phyloP scores from a whole-genome alignment of 2,113 vertebrate species.

The Pachypanchax playfairii region DNA sequence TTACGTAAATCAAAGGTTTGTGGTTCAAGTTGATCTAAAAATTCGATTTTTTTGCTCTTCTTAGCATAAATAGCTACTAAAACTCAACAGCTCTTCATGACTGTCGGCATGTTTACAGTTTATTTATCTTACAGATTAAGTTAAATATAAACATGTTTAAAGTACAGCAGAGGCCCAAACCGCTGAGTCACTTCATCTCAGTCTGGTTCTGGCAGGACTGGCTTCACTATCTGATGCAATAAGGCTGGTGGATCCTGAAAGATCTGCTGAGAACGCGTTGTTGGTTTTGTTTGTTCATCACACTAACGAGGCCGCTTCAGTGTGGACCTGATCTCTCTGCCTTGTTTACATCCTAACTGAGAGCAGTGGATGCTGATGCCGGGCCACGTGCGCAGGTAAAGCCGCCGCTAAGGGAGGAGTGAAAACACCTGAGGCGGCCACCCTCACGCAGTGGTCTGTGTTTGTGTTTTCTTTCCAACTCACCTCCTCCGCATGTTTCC shows the following conservation, averaged over 20 bases:
- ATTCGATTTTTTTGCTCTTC: too few relatives aligned
- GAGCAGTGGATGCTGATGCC: conserved; percentile 31
- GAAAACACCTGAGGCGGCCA: conserved; percentile 9
- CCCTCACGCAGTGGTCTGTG: background rate
- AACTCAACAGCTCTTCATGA: too few relatives aligned
- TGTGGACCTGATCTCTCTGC: conserved; percentile 7
- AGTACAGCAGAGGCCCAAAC: conserved; percentile 26
- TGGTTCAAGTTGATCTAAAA: too few relatives aligned
- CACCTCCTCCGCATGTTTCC: conserved; percentile 92
- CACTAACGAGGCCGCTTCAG: conserved; percentile 9
- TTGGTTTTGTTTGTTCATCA: background rate
- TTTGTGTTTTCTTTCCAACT: conserved; percentile 16
- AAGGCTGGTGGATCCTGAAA: background rate
- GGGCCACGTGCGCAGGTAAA: conserved; percentile 50
- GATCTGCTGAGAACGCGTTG: background rate
- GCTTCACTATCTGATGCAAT: conserved; percentile 37
- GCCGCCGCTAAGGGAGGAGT: conserved; percentile 8
- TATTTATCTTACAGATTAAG: background rate
- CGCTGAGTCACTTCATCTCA: conserved; percentile 72
- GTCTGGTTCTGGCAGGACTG: conserved; percentile 7
- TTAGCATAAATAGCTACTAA: too few relatives aligned
- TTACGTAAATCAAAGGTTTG: too few relatives aligned
- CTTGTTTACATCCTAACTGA: conserved; percentile 66
- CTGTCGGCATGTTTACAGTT: too few relatives aligned
- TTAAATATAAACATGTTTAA: background rate